Percentiles rank a stretch among this genome's conserved stretches.
phyloP scores from a whole-genome alignment of 1,140 invertebrate genomes.

The Drosophila repleta region DNA sequence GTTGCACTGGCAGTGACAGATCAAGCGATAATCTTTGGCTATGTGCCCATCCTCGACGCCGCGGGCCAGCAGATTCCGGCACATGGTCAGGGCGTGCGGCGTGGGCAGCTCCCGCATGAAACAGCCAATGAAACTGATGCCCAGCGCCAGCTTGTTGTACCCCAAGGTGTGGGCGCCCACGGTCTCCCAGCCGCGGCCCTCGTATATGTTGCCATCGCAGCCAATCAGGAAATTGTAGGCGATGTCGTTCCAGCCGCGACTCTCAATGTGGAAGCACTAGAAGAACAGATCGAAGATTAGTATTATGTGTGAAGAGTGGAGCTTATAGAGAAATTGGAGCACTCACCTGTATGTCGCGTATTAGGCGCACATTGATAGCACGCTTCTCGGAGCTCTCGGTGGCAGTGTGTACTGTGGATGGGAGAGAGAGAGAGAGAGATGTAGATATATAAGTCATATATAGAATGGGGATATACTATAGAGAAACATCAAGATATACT shows the following conservation, averaged over 20 bases:
- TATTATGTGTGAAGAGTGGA: too few relatives aligned
- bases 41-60: conserved; percentile 84
- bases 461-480: too few relatives aligned
- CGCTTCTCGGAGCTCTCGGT: conserved; percentile 84
- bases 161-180: conserved; percentile 87
- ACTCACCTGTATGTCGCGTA: conserved; percentile 84
- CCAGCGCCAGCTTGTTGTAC: conserved; percentile 87
- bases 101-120: conserved; percentile 84
- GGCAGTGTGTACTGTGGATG: conserved; percentile 83
- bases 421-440: too few relatives aligned
- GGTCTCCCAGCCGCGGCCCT: conserved; percentile 88
- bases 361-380: conserved; percentile 82
- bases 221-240: conserved; percentile 88
- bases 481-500: too few relatives aligned
- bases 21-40: conserved; percentile 83
- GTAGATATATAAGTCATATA: too few relatives aligned
- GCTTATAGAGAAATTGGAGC: background rate
- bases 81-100: conserved; percentile 67
- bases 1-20: conserved; percentile 85
- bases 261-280: conserved; percentile 86
- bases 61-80: conserved; percentile 79
- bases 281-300: conserved; percentile 26
- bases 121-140: conserved; percentile 88
- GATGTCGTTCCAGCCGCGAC: conserved; percentile 85
- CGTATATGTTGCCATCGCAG: conserved; percentile 87